Percentiles rank a stretch among this genome's conserved stretches.
phyloP scores from a whole-genome alignment of 2,888 invertebrate species.

The Lordiphosa andalusiaca region DNA sequence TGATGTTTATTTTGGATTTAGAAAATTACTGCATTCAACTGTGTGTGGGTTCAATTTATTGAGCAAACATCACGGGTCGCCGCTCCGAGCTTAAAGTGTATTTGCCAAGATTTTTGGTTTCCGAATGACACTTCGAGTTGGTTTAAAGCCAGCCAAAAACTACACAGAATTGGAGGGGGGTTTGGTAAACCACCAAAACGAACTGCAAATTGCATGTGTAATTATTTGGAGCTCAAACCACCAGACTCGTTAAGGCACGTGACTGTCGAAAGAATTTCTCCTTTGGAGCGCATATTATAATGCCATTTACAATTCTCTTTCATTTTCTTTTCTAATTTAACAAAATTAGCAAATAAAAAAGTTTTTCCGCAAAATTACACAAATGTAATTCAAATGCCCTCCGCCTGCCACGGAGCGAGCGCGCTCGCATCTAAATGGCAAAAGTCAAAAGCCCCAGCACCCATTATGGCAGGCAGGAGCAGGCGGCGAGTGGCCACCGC shows the following conservation, averaged over 20 bases:
- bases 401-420: conserved; percentile 3
- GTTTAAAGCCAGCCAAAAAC: not conserved
- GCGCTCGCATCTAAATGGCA: conserved; percentile 53
- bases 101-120: conserved; percentile 30
- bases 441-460: conserved; percentile 27
- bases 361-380: conserved; percentile 75
- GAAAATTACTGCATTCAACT: conserved; percentile 46
- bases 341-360: conserved; percentile 72
- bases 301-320: conserved; percentile 66
- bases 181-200: conserved; percentile 29
- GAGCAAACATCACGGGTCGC: conserved; percentile 47
- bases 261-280: conserved; percentile 34
- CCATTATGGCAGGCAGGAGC: conserved; percentile 8
- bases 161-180: no score
- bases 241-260: conserved; percentile 6
- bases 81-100: conserved; percentile 15
- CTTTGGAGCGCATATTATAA: conserved; percentile 43
- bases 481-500: not conserved
- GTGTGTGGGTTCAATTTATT: conserved; percentile 59
- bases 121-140: conserved; percentile 21
- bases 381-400: conserved; percentile 67
- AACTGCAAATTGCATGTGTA: conserved; percentile 70
- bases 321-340: conserved; percentile 67
- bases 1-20: conserved; percentile 61
- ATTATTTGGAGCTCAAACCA: conserved; percentile 48